phyloP scores from a whole-genome alignment of 2,888 invertebrate species.

The Vannuccia rotundouncinata region DNA sequence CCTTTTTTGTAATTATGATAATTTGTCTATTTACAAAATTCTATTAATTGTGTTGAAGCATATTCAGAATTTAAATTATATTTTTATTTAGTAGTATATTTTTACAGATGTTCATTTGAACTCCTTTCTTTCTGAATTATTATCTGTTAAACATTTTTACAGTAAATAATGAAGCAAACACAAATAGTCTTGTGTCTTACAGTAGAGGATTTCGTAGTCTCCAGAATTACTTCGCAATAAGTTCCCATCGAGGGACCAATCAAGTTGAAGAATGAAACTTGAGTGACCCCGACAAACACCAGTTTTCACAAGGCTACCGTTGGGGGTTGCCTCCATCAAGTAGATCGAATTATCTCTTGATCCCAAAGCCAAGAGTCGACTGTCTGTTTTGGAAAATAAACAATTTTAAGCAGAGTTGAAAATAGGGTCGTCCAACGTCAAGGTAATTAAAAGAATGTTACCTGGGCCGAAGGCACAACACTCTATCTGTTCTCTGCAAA shows the following conservation, averaged over 20 bases:
- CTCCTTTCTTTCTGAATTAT: too few relatives aligned
- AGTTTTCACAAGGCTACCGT: slow-evolving; percentile 58
- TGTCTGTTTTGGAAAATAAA: slow-evolving; percentile 59
- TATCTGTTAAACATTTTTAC: too few relatives aligned
- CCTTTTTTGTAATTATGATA: too few relatives aligned
- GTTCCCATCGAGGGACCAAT: slow-evolving; percentile 78
- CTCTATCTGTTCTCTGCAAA: slow-evolving; percentile 50
- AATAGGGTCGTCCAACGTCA: background rate
- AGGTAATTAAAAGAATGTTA: slow-evolving; percentile 44
- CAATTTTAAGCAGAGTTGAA: background rate
- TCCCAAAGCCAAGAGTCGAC: slow-evolving; percentile 71
- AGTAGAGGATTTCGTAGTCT: slow-evolving; percentile 80
- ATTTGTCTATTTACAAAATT: too few relatives aligned
- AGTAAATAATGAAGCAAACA: too few relatives aligned
- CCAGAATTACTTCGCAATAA: slow-evolving; percentile 78
- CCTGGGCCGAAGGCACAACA: slow-evolving; percentile 58
- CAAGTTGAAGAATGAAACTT: slow-evolving; percentile 77
- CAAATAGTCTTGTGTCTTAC: too few relatives aligned
- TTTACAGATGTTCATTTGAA: too few relatives aligned
- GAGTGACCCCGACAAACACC: slow-evolving; percentile 84
- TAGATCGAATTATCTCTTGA: slow-evolving; percentile 83
- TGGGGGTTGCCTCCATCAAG: slow-evolving; percentile 66
- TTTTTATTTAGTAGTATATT: too few relatives aligned
- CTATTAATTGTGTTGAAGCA: too few relatives aligned
- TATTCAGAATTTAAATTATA: too few relatives aligned